These are phyloP conservation scores for Pogonus chalceus DNA, from an alignment of 1,140 invertebrate genomes.

Conservation along the genomic window DNA sequence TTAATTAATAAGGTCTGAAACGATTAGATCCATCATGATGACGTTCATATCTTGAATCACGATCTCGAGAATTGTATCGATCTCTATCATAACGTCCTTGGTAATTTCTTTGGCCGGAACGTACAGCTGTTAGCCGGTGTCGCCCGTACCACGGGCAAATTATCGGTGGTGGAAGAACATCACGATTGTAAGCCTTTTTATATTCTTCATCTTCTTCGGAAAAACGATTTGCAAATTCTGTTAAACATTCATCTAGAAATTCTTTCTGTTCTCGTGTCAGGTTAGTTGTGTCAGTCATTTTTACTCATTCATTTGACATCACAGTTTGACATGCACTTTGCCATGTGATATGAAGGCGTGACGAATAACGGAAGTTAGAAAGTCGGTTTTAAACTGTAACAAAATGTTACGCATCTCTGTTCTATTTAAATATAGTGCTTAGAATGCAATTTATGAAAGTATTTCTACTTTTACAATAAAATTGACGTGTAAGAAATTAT, in stretches of 20 bases:
- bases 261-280: not conserved
- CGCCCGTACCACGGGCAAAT: not conserved
- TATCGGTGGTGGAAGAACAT: not conserved
- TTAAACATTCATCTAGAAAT: conserved; percentile 2
- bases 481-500: too few species aligned
- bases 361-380: too few species aligned
- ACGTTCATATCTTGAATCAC: not conserved
- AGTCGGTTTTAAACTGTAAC: too few species aligned
- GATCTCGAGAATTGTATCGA: not conserved
- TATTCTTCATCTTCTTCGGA: not conserved
- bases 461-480: too few species aligned
- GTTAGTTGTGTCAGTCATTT: not conserved
- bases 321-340: too few species aligned
- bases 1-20: not conserved
- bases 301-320: too few species aligned
- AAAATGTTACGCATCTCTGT: too few species aligned
- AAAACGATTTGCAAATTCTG: not conserved
- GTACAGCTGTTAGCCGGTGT: not conserved
- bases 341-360: too few species aligned
- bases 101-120: not conserved
- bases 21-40: not conserved
- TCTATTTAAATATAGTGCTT: too few species aligned
- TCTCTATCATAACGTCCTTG: not conserved
- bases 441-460: too few species aligned
- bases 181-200: not conserved